Percentiles rank a stretch among this genome's conserved stretches.
These are phyloP conservation scores for Pissodes strobi DNA, from an alignment of 1,140 invertebrate genomes.

Conservation along the genomic window DNA sequence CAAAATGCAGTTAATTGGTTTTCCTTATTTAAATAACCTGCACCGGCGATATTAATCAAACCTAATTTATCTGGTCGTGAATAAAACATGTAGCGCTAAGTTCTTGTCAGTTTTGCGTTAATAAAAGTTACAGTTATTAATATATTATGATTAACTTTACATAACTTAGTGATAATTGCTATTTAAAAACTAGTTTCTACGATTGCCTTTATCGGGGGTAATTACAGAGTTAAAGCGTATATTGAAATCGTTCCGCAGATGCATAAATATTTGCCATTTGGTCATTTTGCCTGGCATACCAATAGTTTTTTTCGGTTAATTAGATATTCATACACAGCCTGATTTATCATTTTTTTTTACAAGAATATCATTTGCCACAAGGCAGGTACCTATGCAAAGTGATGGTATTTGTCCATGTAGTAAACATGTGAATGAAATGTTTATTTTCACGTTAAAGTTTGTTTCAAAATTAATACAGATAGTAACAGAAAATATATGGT, in stretches of 20 bases:
- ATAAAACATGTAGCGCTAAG: conserved; percentile 38
- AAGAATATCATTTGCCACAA: no score
- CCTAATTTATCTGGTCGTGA: conserved; percentile 37
- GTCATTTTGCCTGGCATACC: neutral
- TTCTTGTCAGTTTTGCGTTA: conserved; percentile 38
- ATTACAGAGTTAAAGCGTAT: conserved; percentile 15
- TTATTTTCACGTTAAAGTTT: no score
- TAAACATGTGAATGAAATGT: no score
- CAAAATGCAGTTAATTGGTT: conserved; percentile 35
- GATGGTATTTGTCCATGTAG: no score
- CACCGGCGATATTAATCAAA: conserved; percentile 34
- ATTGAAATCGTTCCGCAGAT: conserved; percentile 15
- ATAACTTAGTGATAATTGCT: conserved; percentile 37
- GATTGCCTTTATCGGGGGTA: conserved; percentile 18
- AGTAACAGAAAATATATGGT: no score
- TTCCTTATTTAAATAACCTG: conserved; percentile 34
- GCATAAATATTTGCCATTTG: conserved; percentile 13
- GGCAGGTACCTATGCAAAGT: no score
- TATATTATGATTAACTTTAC: conserved; percentile 39
- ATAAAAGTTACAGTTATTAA: conserved; percentile 40
- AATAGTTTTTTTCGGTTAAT: no score
- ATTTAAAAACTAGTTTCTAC: conserved; percentile 35
- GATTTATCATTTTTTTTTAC: no score
- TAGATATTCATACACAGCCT: no score
- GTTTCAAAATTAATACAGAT: no score